These are phyloP conservation scores for Dryococelus australis DNA, from an alignment of 2,888 invertebrate species.

Conservation along the genomic window DNA sequence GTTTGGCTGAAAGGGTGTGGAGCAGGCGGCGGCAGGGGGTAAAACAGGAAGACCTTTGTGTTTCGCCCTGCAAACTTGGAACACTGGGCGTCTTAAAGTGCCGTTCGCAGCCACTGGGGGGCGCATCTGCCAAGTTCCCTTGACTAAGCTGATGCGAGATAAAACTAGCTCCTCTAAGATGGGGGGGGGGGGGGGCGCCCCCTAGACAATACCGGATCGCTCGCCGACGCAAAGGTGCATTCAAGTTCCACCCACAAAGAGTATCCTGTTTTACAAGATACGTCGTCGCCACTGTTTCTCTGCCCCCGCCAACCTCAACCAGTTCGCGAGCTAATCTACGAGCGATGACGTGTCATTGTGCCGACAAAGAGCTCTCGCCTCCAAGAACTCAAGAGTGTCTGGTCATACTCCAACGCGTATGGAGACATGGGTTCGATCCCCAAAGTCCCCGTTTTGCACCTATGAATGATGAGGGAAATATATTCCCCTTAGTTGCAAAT, in stretches of 20 bases:
- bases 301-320: too few relatives aligned
- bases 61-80: background rate
- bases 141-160: conserved; percentile 3
- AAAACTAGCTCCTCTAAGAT: background rate
- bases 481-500: too few relatives aligned
- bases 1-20: too few relatives aligned
- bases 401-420: background rate
- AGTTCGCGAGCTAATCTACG: background rate
- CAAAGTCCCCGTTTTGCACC: too few relatives aligned
- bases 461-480: too few relatives aligned
- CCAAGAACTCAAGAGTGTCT: background rate
- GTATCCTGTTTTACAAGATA: conserved; percentile 16
- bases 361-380: background rate
- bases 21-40: background rate
- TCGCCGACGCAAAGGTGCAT: background rate
- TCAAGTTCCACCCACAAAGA: background rate
- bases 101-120: background rate
- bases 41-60: background rate
- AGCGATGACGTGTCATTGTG: background rate
- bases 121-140: background rate
- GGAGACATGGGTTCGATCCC: too few relatives aligned
- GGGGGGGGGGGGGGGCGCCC: background rate
- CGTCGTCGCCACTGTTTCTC: background rate
- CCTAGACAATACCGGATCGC: background rate
- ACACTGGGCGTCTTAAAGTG: background rate